phyloP scores from a whole-genome alignment of 2,113 vertebrate genomes.

The Kryptolebias marmoratus region DNA sequence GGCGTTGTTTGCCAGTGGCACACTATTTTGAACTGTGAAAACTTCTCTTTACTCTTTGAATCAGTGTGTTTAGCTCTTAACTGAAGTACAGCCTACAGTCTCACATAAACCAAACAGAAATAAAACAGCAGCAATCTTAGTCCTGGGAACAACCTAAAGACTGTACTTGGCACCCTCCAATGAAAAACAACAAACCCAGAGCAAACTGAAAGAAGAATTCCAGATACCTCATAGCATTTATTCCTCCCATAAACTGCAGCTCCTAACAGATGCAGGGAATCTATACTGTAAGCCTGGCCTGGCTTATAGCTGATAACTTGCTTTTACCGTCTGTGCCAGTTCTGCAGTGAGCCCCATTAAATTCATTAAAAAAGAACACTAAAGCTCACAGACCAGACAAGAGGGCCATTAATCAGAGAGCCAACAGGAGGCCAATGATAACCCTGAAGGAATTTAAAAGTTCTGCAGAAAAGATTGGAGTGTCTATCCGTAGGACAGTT shows the following conservation, averaged over 20 bases:
- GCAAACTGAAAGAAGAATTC: background rate
- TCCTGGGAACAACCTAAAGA: background rate
- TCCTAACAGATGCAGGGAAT: background rate
- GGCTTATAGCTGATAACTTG: background rate
- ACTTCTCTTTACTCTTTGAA: background rate
- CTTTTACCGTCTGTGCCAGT: constrained; percentile 2
- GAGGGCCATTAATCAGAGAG: background rate
- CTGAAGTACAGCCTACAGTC: background rate
- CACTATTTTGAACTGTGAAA: background rate
- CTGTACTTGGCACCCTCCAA: background rate
- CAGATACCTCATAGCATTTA: background rate
- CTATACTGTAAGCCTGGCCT: background rate
- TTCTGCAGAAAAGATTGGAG: background rate
- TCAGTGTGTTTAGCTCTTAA: background rate
- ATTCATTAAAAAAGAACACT: background rate
- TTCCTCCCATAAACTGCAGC: background rate
- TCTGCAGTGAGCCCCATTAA: constrained; percentile 3
- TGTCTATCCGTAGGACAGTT: background rate
- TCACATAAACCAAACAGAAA: background rate
- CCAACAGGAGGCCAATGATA: background rate
- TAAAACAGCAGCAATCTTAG: background rate
- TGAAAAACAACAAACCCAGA: background rate
- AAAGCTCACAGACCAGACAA: constrained; percentile 2
- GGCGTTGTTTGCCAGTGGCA: background rate
- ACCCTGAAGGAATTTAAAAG: background rate